phyloP scores from a whole-genome alignment of 2,888 invertebrate genomes.

The Capitulum mitella region DNA sequence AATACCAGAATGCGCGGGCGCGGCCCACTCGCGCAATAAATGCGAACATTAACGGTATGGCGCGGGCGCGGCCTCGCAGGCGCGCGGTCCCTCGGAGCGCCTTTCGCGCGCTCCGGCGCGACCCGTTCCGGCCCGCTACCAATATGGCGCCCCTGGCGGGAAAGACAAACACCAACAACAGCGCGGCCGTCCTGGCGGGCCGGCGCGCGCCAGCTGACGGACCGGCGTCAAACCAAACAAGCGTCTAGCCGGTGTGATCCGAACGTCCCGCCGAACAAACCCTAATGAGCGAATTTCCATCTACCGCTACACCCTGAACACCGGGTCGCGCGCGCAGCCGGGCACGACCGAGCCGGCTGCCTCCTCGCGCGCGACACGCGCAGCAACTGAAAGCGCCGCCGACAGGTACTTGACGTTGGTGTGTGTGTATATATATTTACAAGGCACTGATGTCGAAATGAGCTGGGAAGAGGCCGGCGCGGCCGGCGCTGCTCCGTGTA shows the following conservation, averaged over 20 bases:
- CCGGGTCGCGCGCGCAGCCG: not conserved
- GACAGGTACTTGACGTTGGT: slow-evolving; percentile 3
- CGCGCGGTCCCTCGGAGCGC: not conserved
- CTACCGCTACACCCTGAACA: not conserved
- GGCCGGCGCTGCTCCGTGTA: not conserved
- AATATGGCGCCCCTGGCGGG: not conserved
- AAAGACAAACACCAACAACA: slow-evolving; percentile 3
- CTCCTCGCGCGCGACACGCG: not conserved
- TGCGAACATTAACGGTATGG: slow-evolving; percentile 5
- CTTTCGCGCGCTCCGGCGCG: not conserved
- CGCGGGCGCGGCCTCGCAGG: not conserved
- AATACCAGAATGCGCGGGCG: not conserved
- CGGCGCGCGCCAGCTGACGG: not conserved
- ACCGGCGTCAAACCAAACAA: not conserved
- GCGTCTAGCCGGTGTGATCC: not conserved
- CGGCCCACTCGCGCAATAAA: not conserved
- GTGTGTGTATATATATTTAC: slow-evolving; percentile 17
- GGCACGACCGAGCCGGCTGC: not conserved
- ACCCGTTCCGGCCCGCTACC: not conserved
- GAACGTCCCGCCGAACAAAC: not conserved
- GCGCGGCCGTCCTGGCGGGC: not conserved
- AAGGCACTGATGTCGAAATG: slow-evolving; percentile 15
- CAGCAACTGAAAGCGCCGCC: not conserved
- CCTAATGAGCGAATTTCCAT: too few relatives aligned
- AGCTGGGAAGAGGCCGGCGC: not conserved